Percentiles rank a stretch among this genome's conserved stretches.
These are phyloP conservation scores for Dendrocincla fuliginosa DNA, from an alignment of 2,797 vertebrate species.

Conservation along the genomic window DNA sequence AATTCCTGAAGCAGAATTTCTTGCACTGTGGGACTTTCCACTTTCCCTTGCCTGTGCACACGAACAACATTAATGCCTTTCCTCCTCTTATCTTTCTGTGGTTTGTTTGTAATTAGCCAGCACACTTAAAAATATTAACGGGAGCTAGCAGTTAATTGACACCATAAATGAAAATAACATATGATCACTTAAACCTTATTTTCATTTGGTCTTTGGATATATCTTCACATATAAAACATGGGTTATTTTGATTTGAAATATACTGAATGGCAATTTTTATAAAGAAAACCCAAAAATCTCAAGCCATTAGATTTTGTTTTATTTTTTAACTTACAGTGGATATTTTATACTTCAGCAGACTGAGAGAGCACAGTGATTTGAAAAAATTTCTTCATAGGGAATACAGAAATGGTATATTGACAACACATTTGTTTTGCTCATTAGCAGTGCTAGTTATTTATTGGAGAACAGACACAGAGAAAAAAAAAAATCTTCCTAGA, in stretches of 20 bases:
- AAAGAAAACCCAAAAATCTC: background rate
- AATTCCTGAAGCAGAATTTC: background rate
- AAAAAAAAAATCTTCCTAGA: background rate
- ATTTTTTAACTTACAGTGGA: background rate
- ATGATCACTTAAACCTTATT: background rate
- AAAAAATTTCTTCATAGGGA: background rate
- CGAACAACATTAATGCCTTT: background rate
- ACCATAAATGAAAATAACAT: background rate
- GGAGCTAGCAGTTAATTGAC: background rate
- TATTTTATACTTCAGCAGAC: background rate
- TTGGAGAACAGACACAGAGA: background rate
- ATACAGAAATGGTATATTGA: background rate
- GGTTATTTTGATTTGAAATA: background rate
- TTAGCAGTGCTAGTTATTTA: background rate
- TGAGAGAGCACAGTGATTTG: background rate
- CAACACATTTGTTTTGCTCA: background rate
- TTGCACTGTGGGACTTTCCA: accelerated
- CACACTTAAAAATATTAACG: background rate
- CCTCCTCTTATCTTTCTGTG: background rate
- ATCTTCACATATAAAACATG: background rate
- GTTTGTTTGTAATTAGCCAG: background rate
- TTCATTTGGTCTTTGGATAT: background rate
- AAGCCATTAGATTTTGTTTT: background rate
- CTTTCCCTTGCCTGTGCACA: background rate
- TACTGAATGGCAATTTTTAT: background rate